Evolutionary conservation across 2,113 vertebrate genomes (phyloP).

Genomic region (Sinocyclocheilus grahami): DNA sequence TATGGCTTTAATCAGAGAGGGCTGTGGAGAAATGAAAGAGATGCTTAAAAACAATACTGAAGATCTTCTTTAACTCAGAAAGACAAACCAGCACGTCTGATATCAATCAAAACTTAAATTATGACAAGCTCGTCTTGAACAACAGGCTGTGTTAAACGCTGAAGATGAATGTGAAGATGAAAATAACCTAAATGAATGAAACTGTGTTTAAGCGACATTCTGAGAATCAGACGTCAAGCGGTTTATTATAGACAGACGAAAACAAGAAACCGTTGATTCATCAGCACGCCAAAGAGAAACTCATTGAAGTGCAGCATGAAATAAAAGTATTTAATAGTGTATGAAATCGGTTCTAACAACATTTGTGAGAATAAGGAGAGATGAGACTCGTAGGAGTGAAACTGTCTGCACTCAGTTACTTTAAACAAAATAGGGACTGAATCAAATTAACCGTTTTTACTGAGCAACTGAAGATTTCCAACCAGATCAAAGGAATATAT

Average conservation of each 20-base stretch:
- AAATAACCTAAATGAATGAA: neutral
- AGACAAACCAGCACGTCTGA: neutral
- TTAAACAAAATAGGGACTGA: neutral
- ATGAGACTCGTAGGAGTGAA: neutral
- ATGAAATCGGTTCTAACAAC: neutral
- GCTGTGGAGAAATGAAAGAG: constrained; percentile 74
- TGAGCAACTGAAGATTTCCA: neutral
- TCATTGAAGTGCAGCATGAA: neutral
- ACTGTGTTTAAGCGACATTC: neutral
- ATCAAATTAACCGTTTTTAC: neutral
- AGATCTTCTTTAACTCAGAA: neutral
- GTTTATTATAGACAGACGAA: neutral
- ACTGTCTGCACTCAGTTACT: neutral
- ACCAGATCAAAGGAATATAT: neutral
- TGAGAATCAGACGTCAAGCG: neutral
- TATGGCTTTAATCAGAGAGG: constrained; percentile 97
- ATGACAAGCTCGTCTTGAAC: neutral
- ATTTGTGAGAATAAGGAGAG: neutral
- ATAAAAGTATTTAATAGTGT: neutral
- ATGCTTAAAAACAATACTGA: neutral
- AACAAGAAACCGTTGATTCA: neutral
- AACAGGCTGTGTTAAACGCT: neutral
- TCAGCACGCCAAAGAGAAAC: neutral
- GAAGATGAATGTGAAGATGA: neutral
- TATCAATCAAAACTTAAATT: neutral